These are phyloP conservation scores for Plotosus lineatus DNA, from an alignment of 2,113 vertebrate species.

Conservation along the genomic window DNA sequence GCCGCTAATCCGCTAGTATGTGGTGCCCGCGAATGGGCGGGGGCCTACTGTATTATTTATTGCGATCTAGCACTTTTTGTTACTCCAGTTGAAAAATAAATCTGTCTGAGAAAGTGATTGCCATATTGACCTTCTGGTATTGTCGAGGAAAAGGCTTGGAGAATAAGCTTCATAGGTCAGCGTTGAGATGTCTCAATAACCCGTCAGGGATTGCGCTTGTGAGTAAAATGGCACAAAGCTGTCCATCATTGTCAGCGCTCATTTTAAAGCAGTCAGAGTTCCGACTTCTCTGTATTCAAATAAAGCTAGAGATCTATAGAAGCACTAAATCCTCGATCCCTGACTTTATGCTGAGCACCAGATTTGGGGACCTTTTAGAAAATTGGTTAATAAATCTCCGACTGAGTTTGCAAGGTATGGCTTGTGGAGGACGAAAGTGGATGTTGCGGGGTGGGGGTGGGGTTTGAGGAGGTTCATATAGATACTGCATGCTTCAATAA, in stretches of 20 bases:
- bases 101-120: slow-evolving; percentile 45
- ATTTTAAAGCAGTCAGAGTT: slow-evolving; percentile 48
- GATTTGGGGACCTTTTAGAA: slow-evolving; percentile 62
- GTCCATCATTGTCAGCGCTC: slow-evolving; percentile 60
- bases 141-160: slow-evolving; percentile 14
- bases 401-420: slow-evolving; percentile 62
- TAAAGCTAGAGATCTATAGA: slow-evolving; percentile 66
- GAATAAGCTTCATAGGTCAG: slow-evolving; percentile 32
- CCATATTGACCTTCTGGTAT: slow-evolving; percentile 48
- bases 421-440: slow-evolving; percentile 37
- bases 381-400: slow-evolving; percentile 65
- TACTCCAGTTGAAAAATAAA: slow-evolving; percentile 50
- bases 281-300: slow-evolving; percentile 61
- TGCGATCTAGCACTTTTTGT: slow-evolving; percentile 33
- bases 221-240: slow-evolving; percentile 57
- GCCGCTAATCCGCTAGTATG: too few species aligned
- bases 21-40: too few species aligned
- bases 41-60: too few species aligned
- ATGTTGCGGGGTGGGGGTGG: not conserved
- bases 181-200: slow-evolving; percentile 52
- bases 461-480: slow-evolving; percentile 44
- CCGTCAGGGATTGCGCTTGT: slow-evolving; percentile 55
- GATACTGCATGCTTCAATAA: slow-evolving; percentile 58
- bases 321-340: slow-evolving; percentile 60
- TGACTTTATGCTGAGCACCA: slow-evolving; percentile 51